Percentiles rank a stretch among this genome's conserved stretches.
phyloP scores from a whole-genome alignment of 2,113 vertebrate species.

The Nothocercus nigrocapillus region DNA sequence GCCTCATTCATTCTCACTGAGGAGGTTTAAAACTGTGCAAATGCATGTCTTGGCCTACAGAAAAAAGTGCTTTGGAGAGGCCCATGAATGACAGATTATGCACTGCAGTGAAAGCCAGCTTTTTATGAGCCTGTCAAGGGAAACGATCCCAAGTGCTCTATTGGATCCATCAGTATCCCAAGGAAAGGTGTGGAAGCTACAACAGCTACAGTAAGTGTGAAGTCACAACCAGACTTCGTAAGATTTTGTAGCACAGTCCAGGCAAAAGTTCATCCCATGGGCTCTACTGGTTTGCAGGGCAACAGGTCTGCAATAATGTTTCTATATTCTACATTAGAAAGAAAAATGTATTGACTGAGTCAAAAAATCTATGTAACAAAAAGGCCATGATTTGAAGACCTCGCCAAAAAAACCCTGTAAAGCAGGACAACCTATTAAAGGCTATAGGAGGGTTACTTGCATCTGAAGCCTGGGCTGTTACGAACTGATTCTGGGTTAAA shows the following conservation, averaged over 20 bases:
- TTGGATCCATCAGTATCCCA: background rate
- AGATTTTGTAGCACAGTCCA: background rate
- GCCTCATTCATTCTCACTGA: background rate
- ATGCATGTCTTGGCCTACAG: background rate
- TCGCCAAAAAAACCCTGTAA: background rate
- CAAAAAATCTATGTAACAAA: background rate
- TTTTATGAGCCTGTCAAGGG: background rate
- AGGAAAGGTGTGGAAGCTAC: background rate
- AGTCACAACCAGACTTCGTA: background rate
- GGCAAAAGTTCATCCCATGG: background rate
- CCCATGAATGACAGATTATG: background rate
- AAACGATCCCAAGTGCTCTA: background rate
- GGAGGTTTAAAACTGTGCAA: background rate
- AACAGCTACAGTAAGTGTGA: too few species aligned
- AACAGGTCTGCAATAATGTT: background rate
- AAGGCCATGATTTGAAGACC: background rate
- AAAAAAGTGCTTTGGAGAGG: background rate
- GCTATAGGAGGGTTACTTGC: background rate
- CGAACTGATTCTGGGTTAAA: background rate
- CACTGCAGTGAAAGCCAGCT: background rate
- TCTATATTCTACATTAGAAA: background rate
- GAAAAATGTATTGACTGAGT: too few species aligned
- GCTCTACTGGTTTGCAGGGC: background rate
- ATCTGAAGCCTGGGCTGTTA: background rate
- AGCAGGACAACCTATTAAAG: background rate